Percentiles rank a stretch among this genome's conserved stretches.
These are phyloP conservation scores for Cryptoleucopteryx plumbea DNA, from an alignment of 2,113 vertebrate genomes.

Conservation along the genomic window DNA sequence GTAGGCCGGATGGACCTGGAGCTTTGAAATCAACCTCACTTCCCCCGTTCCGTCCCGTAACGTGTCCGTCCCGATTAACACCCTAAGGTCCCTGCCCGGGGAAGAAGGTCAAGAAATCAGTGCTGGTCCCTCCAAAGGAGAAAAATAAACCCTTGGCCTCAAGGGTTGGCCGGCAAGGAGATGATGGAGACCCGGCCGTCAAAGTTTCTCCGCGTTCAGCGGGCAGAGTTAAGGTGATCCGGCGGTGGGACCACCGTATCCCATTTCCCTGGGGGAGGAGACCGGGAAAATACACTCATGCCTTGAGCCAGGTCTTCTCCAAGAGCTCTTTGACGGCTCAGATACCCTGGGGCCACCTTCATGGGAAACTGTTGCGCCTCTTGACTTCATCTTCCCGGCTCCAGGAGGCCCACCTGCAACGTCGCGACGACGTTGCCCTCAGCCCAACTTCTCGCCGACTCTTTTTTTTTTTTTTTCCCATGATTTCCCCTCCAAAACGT, in stretches of 20 bases:
- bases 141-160: neutral
- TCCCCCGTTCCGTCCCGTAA: neutral
- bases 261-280: neutral
- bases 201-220: neutral
- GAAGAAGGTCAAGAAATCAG: neutral
- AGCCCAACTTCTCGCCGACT: neutral
- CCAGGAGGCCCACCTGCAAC: neutral
- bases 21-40: fast-evolving
- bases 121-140: neutral
- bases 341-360: neutral
- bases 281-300: neutral
- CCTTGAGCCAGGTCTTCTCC: neutral
- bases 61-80: neutral
- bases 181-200: neutral
- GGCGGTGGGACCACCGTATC: neutral
- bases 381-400: neutral
- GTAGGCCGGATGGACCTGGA: neutral
- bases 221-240: neutral
- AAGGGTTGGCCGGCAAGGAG: neutral
- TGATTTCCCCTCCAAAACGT: neutral
- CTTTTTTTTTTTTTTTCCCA: no score
- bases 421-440: neutral
- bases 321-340: neutral
- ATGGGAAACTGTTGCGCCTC: fast-evolving
- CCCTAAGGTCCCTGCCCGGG: neutral